phyloP scores from a whole-genome alignment of 2,888 invertebrate genomes.

The Lepidonotus clava region DNA sequence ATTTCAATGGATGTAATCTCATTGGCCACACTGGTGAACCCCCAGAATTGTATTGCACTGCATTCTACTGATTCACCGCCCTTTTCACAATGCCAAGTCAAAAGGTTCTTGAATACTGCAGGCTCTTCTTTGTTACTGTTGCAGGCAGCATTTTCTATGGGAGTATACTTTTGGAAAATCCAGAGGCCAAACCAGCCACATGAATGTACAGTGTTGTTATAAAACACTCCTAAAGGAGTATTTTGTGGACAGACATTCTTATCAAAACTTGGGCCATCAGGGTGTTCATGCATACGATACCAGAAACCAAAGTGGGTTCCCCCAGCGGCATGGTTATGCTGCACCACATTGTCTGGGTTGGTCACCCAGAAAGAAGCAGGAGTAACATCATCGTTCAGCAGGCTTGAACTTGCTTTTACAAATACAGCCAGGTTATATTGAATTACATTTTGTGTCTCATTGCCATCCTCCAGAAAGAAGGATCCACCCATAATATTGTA shows the following conservation, averaged over 20 bases:
- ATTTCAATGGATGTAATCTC: slow-evolving; percentile 63
- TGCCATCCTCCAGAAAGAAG: slow-evolving; percentile 67
- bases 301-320: slow-evolving; percentile 70
- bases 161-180: slow-evolving; percentile 65
- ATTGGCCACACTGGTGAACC: slow-evolving; percentile 63
- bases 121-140: background rate
- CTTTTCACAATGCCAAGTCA: slow-evolving; percentile 68
- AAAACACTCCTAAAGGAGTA: slow-evolving; percentile 65
- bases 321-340: slow-evolving; percentile 65
- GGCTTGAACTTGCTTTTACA: slow-evolving; percentile 63
- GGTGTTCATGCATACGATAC: slow-evolving; percentile 66
- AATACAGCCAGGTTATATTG: slow-evolving; percentile 65
- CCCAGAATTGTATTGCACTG: slow-evolving; percentile 64
- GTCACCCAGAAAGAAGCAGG: slow-evolving; percentile 68
- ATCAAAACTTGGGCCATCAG: slow-evolving; percentile 65
- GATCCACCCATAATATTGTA: slow-evolving; percentile 68
- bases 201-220: slow-evolving; percentile 67
- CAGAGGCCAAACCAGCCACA: slow-evolving; percentile 70
- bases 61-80: slow-evolving; percentile 67
- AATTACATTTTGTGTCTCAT: slow-evolving; percentile 62
- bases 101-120: slow-evolving; percentile 63
- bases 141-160: slow-evolving; percentile 60
- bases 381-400: slow-evolving; percentile 68
- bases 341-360: slow-evolving; percentile 66
- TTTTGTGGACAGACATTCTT: slow-evolving; percentile 62